A percentile compares a stretch with the other conserved stretches of the same genome.
Conservation (phyloP, 2,888 invertebrate species). For the Idaea biselata region DNA sequence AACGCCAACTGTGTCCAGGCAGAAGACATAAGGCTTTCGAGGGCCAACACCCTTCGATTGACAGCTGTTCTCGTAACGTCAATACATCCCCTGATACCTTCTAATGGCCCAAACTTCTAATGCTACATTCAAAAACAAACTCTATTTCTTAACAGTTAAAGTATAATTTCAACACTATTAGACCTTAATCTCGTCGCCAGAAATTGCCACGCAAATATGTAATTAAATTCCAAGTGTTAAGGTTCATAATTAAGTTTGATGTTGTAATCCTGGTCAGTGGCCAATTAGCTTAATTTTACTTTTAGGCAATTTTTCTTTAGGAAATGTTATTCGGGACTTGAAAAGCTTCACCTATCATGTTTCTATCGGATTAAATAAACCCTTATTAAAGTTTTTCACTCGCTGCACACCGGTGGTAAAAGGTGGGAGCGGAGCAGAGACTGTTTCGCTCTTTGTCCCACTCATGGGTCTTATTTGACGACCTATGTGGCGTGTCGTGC, state of each 20-base stretch:
- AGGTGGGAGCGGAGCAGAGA: too few relatives aligned
- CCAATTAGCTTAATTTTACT: conserved; percentile 29
- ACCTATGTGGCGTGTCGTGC: too few relatives aligned
- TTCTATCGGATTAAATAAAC: conserved; percentile 23
- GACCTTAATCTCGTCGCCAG: not conserved
- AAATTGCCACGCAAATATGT: not conserved
- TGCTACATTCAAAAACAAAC: not conserved
- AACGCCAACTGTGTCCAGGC: too few relatives aligned
- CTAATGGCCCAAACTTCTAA: not conserved
- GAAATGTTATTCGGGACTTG: conserved; percentile 26
- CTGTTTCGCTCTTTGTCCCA: too few relatives aligned
- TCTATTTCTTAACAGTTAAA: not conserved
- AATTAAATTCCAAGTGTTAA: conserved; percentile 6
- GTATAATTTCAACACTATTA: not conserved
- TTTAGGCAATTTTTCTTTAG: conserved; percentile 25
- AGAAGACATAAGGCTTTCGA: not conserved
- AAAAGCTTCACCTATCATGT: conserved; percentile 19
- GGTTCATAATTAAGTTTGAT: conserved; percentile 7
- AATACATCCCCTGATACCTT: not conserved
- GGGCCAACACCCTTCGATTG: not conserved
- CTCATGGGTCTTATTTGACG: too few relatives aligned
- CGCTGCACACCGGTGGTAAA: too few relatives aligned
- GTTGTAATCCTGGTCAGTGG: conserved; percentile 7
- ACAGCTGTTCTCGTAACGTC: not conserved
- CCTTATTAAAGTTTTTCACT: not conserved